Conservation (phyloP, 1,140 invertebrate species). For the Laodelphax striatellus region DNA sequence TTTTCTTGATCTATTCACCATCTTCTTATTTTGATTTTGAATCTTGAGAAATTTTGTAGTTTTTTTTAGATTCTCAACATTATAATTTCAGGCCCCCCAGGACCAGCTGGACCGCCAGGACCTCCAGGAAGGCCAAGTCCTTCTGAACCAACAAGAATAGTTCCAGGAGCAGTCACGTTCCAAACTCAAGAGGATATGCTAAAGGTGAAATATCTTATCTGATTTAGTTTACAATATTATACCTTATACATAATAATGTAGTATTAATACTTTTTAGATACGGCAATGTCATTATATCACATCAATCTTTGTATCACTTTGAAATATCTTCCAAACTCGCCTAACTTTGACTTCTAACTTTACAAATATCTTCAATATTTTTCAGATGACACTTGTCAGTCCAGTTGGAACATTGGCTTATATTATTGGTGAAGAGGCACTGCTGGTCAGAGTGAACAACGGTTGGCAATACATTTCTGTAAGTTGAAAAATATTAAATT, state of each 20-base stretch:
- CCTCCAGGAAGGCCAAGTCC: slow-evolving; percentile 46
- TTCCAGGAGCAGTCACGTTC: slow-evolving; percentile 66
- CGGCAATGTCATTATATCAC: too few species aligned
- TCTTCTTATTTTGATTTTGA: too few species aligned
- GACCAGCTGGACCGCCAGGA: slow-evolving; percentile 62
- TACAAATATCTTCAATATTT: slow-evolving; percentile 1
- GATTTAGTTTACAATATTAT: too few species aligned
- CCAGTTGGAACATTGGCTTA: slow-evolving; percentile 85
- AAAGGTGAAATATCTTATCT: slow-evolving; percentile 47
- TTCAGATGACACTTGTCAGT: slow-evolving; percentile 63
- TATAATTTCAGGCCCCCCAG: slow-evolving; percentile 46
- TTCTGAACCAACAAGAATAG: slow-evolving; percentile 37
- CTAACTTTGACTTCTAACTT: too few species aligned
- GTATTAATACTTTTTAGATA: too few species aligned
- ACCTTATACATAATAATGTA: too few species aligned
- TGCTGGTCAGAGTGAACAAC: slow-evolving; percentile 75
- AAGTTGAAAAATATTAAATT: too few species aligned
- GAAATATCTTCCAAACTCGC: too few species aligned
- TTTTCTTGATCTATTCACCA: too few species aligned
- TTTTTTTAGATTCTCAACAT: too few species aligned
- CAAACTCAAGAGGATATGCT: slow-evolving; percentile 67
- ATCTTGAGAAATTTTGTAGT: too few species aligned
- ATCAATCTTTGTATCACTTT: too few species aligned
- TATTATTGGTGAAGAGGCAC: slow-evolving; percentile 76
- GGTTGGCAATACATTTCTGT: slow-evolving; percentile 91